Base-by-base conservation (phyloP, 2,797 vertebrate genomes). In the Novumbra hubbsi region DNA sequence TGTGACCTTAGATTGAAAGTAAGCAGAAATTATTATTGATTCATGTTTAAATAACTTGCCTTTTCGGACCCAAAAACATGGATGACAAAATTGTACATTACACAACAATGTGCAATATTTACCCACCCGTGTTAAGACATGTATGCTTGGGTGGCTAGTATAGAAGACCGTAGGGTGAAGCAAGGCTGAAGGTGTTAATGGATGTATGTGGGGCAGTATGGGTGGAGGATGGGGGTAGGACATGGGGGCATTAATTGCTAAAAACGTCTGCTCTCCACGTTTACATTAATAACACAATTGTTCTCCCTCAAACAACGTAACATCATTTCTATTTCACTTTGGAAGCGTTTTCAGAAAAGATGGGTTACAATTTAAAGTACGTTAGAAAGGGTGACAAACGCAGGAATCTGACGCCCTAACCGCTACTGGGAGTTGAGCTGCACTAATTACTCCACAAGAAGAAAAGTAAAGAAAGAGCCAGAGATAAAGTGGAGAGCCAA, bases 221-320 rank as follows among this genome's bases (percentile, higher is more conserved):
- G 70, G 34, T 48, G 28, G 21, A 14, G 30, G 50, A 41, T 50
- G 45, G 70, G 50, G 45, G 63, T 73, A 75, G 77, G 72, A 52
- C 62, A 12, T 21, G 48, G 3, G 49, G n/a, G 28, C 2, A 3
- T 68, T 21, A 19, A 41, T 19, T 27, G 49, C 27, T 27, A 49
- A 65, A 81, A 49, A 71, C 77, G 78, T 75, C 74, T 72, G 52
- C 76, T 76, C 78, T 83, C 83, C 78, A 88, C 83, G 73, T 80
- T 68, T 81, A 85, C 84, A 92, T 86, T 75, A 88, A 88, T 90
- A 78, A 82, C 82, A 24, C 32, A 50, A 85, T 87, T 87, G 83
- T 88, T 83, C 70, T 76, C 27, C 34, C 5, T 70, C 73, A 81
- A 83, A 63, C 7, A 7, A 72, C 2, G 21, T 71, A 73, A 60